Percentiles rank a stretch among this genome's conserved stretches.
phyloP scores from a whole-genome alignment of 2,113 vertebrate genomes.

The Artemisiospiza belli region DNA sequence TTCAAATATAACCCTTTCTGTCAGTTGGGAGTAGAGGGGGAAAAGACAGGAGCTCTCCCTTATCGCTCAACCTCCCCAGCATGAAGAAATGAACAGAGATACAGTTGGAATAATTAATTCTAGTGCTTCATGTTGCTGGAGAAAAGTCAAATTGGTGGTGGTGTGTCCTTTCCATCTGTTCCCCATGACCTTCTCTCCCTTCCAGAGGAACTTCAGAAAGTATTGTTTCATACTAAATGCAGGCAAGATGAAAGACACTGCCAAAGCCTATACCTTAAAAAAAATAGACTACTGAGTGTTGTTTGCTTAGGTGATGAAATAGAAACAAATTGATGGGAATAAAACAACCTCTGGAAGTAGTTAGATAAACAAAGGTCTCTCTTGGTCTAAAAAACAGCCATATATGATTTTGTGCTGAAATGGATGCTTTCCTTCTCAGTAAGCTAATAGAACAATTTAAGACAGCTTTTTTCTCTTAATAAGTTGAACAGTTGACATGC shows the following conservation, averaged over 20 bases:
- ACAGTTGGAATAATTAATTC: not conserved
- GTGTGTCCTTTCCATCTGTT: not conserved
- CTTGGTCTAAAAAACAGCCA: not conserved
- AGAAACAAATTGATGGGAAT: not conserved
- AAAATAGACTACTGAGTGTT: not conserved
- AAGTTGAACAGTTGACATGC: not conserved
- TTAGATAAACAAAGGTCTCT: not conserved
- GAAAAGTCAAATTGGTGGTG: not conserved
- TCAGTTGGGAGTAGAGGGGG: not conserved
- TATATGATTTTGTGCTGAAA: not conserved
- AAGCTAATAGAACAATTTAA: not conserved
- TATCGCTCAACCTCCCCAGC: not conserved
- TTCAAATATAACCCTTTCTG: not conserved
- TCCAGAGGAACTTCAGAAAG: not conserved
- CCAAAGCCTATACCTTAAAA: not conserved
- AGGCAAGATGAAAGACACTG: not conserved
- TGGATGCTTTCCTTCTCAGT: not conserved
- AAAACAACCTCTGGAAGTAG: not conserved
- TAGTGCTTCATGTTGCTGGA: not conserved
- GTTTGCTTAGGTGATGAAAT: not conserved
- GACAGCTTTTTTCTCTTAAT: not conserved
- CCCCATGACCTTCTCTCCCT: not conserved
- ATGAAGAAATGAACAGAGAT: not conserved
- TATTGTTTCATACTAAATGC: not conserved
- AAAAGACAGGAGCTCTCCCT: not conserved